A percentile compares a stretch with the other conserved stretches of the same genome.
Conservation (phyloP, 2,888 invertebrate species). For the Parnassius mnemosyne region DNA sequence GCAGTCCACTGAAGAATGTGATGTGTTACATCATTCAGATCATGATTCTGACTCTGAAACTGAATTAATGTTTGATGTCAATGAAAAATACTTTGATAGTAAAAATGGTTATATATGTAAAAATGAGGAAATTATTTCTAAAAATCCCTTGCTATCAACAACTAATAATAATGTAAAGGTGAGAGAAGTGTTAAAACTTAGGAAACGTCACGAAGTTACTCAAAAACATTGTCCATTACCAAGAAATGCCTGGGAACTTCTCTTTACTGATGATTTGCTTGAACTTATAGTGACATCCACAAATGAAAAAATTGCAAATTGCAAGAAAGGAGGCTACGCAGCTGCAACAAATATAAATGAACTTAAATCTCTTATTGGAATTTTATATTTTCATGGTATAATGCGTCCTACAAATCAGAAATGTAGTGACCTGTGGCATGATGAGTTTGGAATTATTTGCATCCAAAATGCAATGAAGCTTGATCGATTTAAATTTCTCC, state of each 20-base stretch:
- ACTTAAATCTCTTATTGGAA: slow-evolving; percentile 66
- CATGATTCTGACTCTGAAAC: slow-evolving; percentile 68
- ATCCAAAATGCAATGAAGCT: slow-evolving; percentile 59
- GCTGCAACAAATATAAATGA: slow-evolving; percentile 51
- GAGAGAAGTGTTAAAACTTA: slow-evolving; percentile 43
- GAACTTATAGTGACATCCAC: slow-evolving; percentile 65
- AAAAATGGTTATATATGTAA: slow-evolving; percentile 59
- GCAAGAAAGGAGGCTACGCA: slow-evolving; percentile 34
- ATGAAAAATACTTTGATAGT: slow-evolving; percentile 50
- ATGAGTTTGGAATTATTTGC: slow-evolving; percentile 54
- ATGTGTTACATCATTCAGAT: slow-evolving; percentile 63
- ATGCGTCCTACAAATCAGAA: slow-evolving; percentile 66
- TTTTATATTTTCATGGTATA: slow-evolving; percentile 68
- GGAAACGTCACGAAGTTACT: slow-evolving; percentile 45
- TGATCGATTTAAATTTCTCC: slow-evolving; percentile 62
- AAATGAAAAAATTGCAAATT: slow-evolving; percentile 58
- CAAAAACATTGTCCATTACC: slow-evolving; percentile 49
- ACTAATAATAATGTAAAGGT: slow-evolving; percentile 40
- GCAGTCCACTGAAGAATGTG: slow-evolving; percentile 64
- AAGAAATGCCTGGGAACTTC: slow-evolving; percentile 63
- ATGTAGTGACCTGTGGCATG: slow-evolving; percentile 63
- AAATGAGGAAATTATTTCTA: slow-evolving; percentile 51
- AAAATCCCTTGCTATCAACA: slow-evolving; percentile 46
- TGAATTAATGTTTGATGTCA: slow-evolving; percentile 54
- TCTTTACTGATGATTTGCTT: slow-evolving; percentile 65